Evolutionary conservation across 92 coral and sea anemone genomes (phyloP).

Genomic region (Palythoa heliodiscus): DNA sequence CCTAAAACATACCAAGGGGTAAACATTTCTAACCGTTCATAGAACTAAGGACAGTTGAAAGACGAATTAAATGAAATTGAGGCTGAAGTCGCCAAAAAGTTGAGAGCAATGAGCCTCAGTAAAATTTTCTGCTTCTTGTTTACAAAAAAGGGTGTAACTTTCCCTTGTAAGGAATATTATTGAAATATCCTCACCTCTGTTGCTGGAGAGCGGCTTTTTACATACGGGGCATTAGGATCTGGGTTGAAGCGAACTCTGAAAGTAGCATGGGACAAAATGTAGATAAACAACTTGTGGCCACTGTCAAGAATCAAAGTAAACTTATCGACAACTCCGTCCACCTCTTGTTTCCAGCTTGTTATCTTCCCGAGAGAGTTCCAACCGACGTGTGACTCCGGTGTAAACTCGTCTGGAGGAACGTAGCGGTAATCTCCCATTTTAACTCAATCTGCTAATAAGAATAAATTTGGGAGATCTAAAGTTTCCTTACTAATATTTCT

Average conservation of each 20-base stretch:
- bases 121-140: too few species aligned
- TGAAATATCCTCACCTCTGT: constrained; percentile 45
- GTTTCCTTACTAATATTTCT: too few species aligned
- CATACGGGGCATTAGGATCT: constrained; percentile 67
- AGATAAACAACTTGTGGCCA: constrained; percentile 72
- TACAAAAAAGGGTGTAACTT: too few species aligned
- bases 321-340: constrained; percentile 74
- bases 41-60: too few species aligned
- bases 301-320: constrained; percentile 64
- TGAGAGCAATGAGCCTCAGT: too few species aligned
- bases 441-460: too few species aligned
- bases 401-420: constrained; percentile 78
- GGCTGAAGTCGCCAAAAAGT: too few species aligned
- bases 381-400: constrained; percentile 73
- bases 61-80: too few species aligned
- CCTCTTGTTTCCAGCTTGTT: constrained; percentile 70
- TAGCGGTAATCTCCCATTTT: constrained; percentile 51
- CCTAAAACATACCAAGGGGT: too few species aligned
- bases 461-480: too few species aligned
- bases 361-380: constrained; percentile 63
- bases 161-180: not conserved
- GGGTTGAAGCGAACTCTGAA: constrained; percentile 84
- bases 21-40: too few species aligned
- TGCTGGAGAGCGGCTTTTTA: constrained; percentile 76
- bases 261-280: constrained; percentile 63